Conservation (phyloP, 2,113 vertebrate genomes). For the Motacilla alba region DNA sequence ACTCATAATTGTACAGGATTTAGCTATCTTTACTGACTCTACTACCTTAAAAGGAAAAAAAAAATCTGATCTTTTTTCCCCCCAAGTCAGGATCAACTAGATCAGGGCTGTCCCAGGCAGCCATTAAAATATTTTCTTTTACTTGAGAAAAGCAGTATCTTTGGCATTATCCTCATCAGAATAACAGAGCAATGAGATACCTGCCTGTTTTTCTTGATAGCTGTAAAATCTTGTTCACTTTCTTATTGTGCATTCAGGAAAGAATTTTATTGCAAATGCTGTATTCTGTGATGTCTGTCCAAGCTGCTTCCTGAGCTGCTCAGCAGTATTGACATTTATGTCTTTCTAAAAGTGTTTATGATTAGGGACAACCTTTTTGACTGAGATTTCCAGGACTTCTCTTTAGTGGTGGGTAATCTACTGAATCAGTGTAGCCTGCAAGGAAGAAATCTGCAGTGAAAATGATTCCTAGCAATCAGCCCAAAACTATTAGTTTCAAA, state of each 20-base stretch:
- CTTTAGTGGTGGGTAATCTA: neutral
- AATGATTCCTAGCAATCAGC: neutral
- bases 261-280: neutral
- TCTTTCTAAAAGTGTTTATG: neutral
- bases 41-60: neutral
- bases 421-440: neutral
- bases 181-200: neutral
- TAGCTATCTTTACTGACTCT: neutral
- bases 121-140: neutral
- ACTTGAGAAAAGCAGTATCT: neutral
- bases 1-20: neutral
- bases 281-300: neutral
- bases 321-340: neutral
- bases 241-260: neutral
- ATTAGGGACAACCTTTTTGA: neutral
- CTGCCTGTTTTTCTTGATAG: neutral
- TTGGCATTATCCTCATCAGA: neutral
- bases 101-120: neutral
- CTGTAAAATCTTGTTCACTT: neutral
- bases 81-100: neutral
- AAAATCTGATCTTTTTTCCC: rapidly evolving
- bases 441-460: neutral
- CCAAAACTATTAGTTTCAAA: neutral
- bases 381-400: neutral
- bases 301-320: neutral